A percentile compares a stretch with the other conserved stretches of the same genome.
Conservation (phyloP, 1,140 invertebrate species). For the Heliconius eleuchia region DNA sequence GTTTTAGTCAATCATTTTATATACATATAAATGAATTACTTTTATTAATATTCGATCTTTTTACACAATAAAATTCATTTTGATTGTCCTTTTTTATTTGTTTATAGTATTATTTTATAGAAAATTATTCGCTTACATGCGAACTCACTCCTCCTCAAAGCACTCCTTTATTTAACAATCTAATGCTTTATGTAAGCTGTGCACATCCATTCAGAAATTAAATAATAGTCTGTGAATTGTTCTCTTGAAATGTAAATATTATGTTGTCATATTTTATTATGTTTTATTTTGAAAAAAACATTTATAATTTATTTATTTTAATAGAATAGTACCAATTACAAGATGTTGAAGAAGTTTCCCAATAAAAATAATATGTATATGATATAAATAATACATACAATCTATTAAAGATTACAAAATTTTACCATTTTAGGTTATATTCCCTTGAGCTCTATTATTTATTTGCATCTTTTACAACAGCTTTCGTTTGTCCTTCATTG, state of each 20-base stretch:
- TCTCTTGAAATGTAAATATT: not conserved
- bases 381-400: not conserved
- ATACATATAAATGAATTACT: too few species aligned
- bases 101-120: too few species aligned
- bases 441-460: slow-evolving; percentile 32
- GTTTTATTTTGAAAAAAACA: not conserved
- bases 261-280: too few species aligned
- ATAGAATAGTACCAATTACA: not conserved
- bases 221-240: too few species aligned
- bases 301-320: not conserved
- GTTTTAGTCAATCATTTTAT: not conserved
- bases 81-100: too few species aligned
- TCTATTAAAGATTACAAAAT: not conserved
- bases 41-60: too few species aligned
- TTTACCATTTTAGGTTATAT: slow-evolving; percentile 29
- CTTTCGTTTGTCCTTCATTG: slow-evolving; percentile 9
- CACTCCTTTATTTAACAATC: not conserved
- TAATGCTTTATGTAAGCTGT: not conserved
- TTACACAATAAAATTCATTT: too few species aligned
- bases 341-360: not conserved
- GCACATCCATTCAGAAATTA: not conserved
- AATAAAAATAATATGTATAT: not conserved
- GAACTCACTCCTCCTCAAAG: too few species aligned
- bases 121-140: too few species aligned
- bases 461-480: slow-evolving; percentile 30